phyloP scores from a whole-genome alignment of 1,140 invertebrate species.

The Meloidogyne chitwoodi region DNA sequence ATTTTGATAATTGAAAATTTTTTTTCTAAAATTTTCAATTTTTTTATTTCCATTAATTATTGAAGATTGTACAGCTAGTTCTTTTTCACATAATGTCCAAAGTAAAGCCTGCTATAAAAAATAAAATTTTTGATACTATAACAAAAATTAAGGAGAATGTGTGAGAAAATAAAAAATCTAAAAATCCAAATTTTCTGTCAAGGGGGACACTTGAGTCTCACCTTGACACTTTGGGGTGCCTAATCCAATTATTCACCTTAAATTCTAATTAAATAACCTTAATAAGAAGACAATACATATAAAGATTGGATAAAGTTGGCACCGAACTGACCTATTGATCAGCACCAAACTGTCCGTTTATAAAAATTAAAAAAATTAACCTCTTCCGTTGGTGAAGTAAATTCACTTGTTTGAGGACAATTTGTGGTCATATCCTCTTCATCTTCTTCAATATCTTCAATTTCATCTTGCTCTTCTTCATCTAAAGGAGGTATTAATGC shows the following conservation, averaged over 20 bases:
- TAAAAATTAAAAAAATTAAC: constrained; percentile 4
- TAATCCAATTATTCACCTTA: no score
- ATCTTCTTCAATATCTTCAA: background rate
- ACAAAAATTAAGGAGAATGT: no score
- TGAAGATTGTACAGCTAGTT: background rate
- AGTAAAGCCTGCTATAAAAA: background rate
- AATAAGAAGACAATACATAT: no score
- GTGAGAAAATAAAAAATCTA: no score
- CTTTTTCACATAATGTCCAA: background rate
- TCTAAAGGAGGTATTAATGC: background rate
- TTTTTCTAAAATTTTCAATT: background rate
- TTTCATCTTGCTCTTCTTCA: background rate
- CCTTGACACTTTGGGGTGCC: no score
- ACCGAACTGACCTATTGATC: background rate
- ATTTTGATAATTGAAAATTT: background rate
- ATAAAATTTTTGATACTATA: no score
- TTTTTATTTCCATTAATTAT: background rate
- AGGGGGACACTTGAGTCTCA: background rate
- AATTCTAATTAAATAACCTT: no score
- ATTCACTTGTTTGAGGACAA: background rate
- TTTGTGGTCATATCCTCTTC: background rate
- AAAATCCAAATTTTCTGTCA: no score
- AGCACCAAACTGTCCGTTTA: background rate
- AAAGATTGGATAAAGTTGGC: no score
- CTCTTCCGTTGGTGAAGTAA: background rate